Conservation (phyloP, 2,888 invertebrate genomes). For the Pantelozetes paolii region DNA sequence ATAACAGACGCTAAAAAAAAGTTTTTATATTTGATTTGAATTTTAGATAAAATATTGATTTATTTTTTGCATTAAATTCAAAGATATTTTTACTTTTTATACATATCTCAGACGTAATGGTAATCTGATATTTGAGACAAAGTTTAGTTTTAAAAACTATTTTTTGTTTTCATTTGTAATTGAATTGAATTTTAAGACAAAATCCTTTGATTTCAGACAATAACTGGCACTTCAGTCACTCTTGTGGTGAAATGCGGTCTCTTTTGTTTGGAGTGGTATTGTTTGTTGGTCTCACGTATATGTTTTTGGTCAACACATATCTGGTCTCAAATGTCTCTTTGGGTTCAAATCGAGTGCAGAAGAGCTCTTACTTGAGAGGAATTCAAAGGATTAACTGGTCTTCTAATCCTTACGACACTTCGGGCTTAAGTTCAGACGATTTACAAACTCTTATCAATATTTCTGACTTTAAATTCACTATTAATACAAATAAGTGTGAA, state of each 20-base stretch:
- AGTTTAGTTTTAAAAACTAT: too few species aligned
- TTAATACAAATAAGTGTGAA: constrained; percentile 45
- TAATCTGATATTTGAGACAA: too few species aligned
- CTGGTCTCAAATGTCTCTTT: not conserved
- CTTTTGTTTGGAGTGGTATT: constrained; percentile 8
- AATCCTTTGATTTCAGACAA: not conserved
- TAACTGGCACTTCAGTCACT: not conserved
- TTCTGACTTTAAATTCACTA: constrained; percentile 45
- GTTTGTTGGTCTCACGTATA: constrained; percentile 7
- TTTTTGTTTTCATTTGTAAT: too few species aligned
- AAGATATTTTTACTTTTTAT: too few species aligned
- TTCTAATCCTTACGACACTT: constrained; percentile 25
- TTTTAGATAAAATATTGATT: too few species aligned
- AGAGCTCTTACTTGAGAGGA: too few species aligned
- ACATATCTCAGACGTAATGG: too few species aligned
- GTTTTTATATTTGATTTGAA: too few species aligned
- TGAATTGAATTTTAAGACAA: too few species aligned
- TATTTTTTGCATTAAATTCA: too few species aligned
- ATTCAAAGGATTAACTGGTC: constrained; percentile 27
- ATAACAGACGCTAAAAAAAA: too few species aligned
- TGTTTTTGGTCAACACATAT: constrained; percentile 18
- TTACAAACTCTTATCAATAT: constrained; percentile 44
- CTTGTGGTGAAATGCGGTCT: not conserved
- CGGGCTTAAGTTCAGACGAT: constrained; percentile 36
- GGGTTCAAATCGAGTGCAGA: not conserved